Conservation (phyloP, 2,888 invertebrate genomes). For the Drosophila mayaguana region DNA sequence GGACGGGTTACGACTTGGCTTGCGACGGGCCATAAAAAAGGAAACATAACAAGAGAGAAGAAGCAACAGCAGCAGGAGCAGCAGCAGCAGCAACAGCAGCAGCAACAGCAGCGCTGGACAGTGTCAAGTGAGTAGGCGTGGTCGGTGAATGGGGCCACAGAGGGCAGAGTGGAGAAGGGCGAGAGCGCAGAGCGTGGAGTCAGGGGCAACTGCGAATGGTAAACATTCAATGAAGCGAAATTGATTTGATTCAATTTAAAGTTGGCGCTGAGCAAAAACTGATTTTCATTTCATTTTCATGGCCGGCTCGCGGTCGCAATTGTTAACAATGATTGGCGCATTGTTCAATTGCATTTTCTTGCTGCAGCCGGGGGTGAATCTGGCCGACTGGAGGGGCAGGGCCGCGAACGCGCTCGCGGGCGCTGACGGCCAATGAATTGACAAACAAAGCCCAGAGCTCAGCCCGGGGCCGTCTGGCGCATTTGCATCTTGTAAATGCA, state of each 20-base stretch:
- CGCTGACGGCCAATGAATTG: neutral
- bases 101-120: neutral
- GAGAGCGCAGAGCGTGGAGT: neutral
- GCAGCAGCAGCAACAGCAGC: neutral
- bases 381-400: neutral
- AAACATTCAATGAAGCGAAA: slow-evolving; percentile 75
- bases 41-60: slow-evolving; percentile 27
- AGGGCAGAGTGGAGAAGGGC: too few relatives aligned
- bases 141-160: neutral
- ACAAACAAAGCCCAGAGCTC: slow-evolving; percentile 7
- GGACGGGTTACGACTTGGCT: neutral
- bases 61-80: slow-evolving; percentile 27
- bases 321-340: slow-evolving; percentile 66
- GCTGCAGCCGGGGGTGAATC: too few relatives aligned
- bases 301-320: slow-evolving; percentile 53
- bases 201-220: slow-evolving; percentile 52
- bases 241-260: slow-evolving; percentile 78
- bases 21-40: slow-evolving; percentile 42
- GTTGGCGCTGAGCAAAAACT: slow-evolving; percentile 54
- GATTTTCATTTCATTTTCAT: slow-evolving; percentile 58
- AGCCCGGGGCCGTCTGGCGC: neutral
- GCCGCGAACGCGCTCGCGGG: too few relatives aligned
- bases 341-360: slow-evolving; percentile 60
- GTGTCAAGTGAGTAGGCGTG: neutral
- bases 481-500: slow-evolving; percentile 40